phyloP scores from a whole-genome alignment of 1,140 invertebrate species.

The Pseudomyrmex cubaensis region DNA sequence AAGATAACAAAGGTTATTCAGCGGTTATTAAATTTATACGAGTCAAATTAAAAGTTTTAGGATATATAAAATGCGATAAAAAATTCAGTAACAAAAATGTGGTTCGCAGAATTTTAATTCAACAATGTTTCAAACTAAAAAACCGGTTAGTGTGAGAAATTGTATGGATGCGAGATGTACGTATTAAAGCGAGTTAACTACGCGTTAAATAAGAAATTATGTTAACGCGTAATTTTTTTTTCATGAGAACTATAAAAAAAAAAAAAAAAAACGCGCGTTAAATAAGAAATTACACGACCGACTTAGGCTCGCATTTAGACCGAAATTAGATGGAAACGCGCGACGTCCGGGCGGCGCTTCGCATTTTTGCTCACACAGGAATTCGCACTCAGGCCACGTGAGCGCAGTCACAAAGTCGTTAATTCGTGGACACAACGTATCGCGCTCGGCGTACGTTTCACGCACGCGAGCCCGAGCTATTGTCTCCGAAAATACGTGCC shows the following conservation, averaged over 20 bases:
- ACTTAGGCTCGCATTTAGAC: constrained; percentile 6
- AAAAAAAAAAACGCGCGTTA: background rate
- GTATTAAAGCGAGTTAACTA: background rate
- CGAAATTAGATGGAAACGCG: constrained; percentile 35
- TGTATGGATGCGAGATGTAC: background rate
- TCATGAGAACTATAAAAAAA: background rate
- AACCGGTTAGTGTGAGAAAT: too few species aligned
- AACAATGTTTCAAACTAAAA: too few species aligned
- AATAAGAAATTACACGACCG: constrained; percentile 4
- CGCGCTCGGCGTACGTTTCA: constrained; percentile 33
- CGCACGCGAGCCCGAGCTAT: constrained; percentile 38
- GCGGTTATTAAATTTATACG: background rate
- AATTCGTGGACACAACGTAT: constrained; percentile 56
- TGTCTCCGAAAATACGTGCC: constrained; percentile 60
- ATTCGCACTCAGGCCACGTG: constrained; percentile 53
- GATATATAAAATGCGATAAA: background rate
- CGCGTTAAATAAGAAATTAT: too few species aligned
- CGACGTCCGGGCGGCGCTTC: background rate
- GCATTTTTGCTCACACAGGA: constrained; percentile 23
- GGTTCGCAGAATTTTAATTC: too few species aligned
- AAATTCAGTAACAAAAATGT: background rate
- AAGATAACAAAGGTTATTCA: background rate
- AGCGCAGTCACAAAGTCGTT: constrained; percentile 57
- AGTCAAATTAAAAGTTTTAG: background rate
- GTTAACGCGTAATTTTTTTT: too few species aligned